A percentile compares a stretch with the other conserved stretches of the same genome.
These are phyloP conservation scores for Serilophus lunatus DNA, from an alignment of 2,113 vertebrate genomes.

Conservation along the genomic window DNA sequence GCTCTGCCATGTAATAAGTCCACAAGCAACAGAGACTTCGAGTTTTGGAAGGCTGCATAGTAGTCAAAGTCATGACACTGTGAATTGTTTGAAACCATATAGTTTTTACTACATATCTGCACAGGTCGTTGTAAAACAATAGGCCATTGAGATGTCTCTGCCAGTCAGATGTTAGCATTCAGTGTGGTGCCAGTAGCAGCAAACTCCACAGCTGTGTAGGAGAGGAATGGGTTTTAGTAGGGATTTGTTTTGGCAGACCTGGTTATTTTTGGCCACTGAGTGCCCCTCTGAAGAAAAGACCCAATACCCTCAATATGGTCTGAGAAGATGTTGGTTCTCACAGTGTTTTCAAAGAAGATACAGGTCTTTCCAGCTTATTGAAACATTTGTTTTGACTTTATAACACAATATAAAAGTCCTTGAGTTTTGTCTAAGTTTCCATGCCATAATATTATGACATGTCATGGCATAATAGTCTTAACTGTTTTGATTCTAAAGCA, in stretches of 20 bases:
- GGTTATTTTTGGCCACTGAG: neutral
- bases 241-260: neutral
- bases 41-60: neutral
- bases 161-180: neutral
- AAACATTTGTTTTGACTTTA: slow-evolving; percentile 45
- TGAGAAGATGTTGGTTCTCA: neutral
- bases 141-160: fast-evolving
- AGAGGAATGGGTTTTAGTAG: neutral
- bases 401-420: neutral
- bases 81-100: neutral
- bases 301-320: neutral
- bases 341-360: neutral
- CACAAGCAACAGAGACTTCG: neutral
- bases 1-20: neutral
- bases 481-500: slow-evolving; percentile 51
- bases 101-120: neutral
- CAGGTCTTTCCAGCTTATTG: slow-evolving; percentile 8
- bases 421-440: slow-evolving; percentile 47
- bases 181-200: neutral
- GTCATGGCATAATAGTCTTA: slow-evolving; percentile 18
- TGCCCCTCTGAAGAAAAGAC: neutral
- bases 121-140: neutral
- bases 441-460: slow-evolving; percentile 37
- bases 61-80: neutral
- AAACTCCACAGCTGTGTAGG: neutral